A percentile compares a stretch with the other conserved stretches of the same genome.
Conservation (phyloP, 2,888 invertebrate species). For the Bombylius major region DNA sequence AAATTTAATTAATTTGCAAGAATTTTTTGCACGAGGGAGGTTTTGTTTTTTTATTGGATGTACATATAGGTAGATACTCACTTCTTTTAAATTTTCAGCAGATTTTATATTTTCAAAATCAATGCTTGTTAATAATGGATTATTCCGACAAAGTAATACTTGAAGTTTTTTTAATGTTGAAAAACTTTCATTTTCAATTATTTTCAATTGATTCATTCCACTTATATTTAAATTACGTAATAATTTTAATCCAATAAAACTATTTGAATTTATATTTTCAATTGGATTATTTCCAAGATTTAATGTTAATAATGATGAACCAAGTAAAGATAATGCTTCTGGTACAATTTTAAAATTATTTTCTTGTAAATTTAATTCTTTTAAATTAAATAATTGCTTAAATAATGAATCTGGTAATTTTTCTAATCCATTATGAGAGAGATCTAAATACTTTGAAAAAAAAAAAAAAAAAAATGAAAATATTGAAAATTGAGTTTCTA, state of each 20-base stretch:
- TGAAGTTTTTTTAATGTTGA: constrained; percentile 29
- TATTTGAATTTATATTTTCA: constrained; percentile 43
- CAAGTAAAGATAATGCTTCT: constrained; percentile 40
- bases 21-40: too few relatives aligned
- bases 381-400: constrained; percentile 39
- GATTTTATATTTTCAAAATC: constrained; percentile 27
- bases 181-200: constrained; percentile 42
- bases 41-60: too few relatives aligned
- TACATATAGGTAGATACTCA: constrained; percentile 15
- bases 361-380: constrained; percentile 45
- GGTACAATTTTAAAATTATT: constrained; percentile 50
- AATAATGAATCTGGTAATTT: constrained; percentile 43
- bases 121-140: constrained; percentile 18
- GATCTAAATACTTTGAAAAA: constrained; percentile 39
- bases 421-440: constrained; percentile 46
- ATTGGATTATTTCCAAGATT: constrained; percentile 51
- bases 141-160: constrained; percentile 38
- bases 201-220: constrained; percentile 41
- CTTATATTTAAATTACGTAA: constrained; percentile 48
- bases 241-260: constrained; percentile 44
- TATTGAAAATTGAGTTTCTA: neutral
- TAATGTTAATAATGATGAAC: constrained; percentile 43
- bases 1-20: neutral
- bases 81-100: constrained; percentile 24
- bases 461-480: too few relatives aligned